Conservation (phyloP, 2,888 invertebrate genomes). For the Cephus sareptanus region DNA sequence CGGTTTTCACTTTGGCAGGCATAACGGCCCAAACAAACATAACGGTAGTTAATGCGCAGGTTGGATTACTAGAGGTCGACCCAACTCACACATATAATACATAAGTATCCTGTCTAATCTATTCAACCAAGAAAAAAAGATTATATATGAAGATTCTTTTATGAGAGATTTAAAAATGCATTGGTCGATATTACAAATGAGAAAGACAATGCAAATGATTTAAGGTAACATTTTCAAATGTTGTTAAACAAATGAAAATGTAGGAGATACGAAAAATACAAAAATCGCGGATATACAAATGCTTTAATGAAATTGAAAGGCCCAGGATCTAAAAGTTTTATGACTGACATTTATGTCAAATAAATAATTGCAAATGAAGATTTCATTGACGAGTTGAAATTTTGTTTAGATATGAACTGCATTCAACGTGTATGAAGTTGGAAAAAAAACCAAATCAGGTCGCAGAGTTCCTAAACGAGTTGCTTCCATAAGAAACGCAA, state of each 20-base stretch:
- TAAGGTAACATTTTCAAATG: not conserved
- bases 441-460: not conserved
- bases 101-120: not conserved
- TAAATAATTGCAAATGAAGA: not conserved
- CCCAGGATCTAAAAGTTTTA: not conserved
- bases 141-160: not conserved
- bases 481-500: not conserved
- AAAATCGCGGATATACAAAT: not conserved
- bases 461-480: not conserved
- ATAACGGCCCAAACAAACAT: slow-evolving; percentile 65
- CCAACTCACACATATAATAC: not conserved
- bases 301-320: not conserved
- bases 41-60: slow-evolving; percentile 64
- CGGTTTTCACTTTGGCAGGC: slow-evolving; percentile 56
- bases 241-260: not conserved
- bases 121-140: not conserved
- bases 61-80: slow-evolving; percentile 22
- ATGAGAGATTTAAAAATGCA: not conserved
- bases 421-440: not conserved
- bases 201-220: not conserved
- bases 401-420: not conserved
- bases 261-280: not conserved
- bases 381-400: not conserved
- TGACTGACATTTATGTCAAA: not conserved
- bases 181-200: not conserved